A percentile compares a stretch with the other conserved stretches of the same genome.
Conservation (phyloP, 1,140 invertebrate species). For the Panagrolaimus sp. region DNA sequence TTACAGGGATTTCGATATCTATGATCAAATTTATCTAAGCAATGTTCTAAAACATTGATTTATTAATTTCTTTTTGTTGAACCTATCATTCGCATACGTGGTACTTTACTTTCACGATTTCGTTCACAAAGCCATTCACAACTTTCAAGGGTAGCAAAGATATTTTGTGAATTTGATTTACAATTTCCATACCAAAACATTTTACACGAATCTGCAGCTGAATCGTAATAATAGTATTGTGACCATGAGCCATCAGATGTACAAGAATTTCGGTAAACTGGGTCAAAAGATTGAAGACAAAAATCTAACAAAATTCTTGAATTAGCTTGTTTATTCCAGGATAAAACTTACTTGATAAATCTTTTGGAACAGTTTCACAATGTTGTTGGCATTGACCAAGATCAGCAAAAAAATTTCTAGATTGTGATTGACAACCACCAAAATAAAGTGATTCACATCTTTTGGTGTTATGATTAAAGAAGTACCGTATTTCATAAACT, state of each 20-base stretch:
- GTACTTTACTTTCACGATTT: conserved; percentile 37
- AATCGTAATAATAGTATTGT: conserved; percentile 50
- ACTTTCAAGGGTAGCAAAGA: conserved; percentile 41
- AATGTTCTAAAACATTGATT: conserved; percentile 27
- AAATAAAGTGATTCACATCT: conserved; percentile 34
- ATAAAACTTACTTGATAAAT: conserved; percentile 16
- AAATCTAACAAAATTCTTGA: conserved; percentile 27
- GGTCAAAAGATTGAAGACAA: conserved; percentile 44
- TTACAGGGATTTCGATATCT: conserved; percentile 45
- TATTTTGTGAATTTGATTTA: conserved; percentile 40
- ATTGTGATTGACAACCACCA: conserved; percentile 32
- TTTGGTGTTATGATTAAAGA: conserved; percentile 44
- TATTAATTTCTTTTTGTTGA: not conserved
- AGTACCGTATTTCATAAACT: conserved; percentile 42
- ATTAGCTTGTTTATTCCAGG: not conserved
- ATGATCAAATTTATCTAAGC: conserved; percentile 45
- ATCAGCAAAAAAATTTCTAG: conserved; percentile 25
- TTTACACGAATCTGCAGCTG: conserved; percentile 28
- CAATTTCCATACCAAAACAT: conserved; percentile 56
- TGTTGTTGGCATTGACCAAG: conserved; percentile 25
- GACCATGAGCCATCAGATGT: conserved; percentile 24
- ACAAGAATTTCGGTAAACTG: conserved; percentile 37
- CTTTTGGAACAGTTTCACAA: conserved; percentile 23
- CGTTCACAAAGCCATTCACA: conserved; percentile 53
- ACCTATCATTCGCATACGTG: conserved; percentile 26